phyloP scores from a whole-genome alignment of 1,140 invertebrate species.

The Ips nitidus region DNA sequence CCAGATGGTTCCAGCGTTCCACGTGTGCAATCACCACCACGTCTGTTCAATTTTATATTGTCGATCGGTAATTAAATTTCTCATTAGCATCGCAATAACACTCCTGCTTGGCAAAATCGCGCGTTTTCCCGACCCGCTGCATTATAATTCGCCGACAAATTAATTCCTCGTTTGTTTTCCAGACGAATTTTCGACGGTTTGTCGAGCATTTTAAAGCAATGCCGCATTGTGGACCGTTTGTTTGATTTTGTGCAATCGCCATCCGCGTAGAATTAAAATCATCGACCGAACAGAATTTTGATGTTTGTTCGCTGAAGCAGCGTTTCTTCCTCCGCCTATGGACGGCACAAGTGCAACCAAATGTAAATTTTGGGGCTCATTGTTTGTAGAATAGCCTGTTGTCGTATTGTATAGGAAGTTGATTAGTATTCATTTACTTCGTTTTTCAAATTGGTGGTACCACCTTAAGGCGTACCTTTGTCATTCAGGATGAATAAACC shows the following conservation, averaged over 20 bases:
- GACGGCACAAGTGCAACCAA: conserved; percentile 26
- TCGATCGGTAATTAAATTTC: conserved; percentile 27
- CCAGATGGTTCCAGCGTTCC: not conserved
- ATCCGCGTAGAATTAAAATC: too few relatives aligned
- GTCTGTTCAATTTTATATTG: conserved; percentile 6
- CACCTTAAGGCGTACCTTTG: conserved; percentile 13
- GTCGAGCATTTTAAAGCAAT: conserved; percentile 7
- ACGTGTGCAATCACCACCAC: conserved; percentile 4
- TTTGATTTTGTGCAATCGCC: too few relatives aligned
- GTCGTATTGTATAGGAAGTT: conserved; percentile 7
- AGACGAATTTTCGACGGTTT: conserved; percentile 13
- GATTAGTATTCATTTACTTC: conserved; percentile 9
- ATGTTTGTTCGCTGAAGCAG: too few relatives aligned
- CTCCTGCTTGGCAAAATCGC: conserved; percentile 15
- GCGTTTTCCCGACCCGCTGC: conserved; percentile 17
- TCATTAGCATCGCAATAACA: conserved; percentile 25
- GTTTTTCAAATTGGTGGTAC: conserved; percentile 17
- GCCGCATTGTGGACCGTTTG: conserved; percentile 5
- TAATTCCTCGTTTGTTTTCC: conserved; percentile 21
- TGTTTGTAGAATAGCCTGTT: conserved; percentile 32
- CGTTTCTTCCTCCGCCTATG: too few relatives aligned
- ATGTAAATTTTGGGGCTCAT: too few relatives aligned
- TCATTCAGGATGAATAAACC: too few relatives aligned
- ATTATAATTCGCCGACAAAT: conserved; percentile 23
- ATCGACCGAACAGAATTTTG: too few relatives aligned